These are phyloP conservation scores for Narcine bancroftii DNA, from an alignment of 2,113 vertebrate genomes.

Conservation along the genomic window DNA sequence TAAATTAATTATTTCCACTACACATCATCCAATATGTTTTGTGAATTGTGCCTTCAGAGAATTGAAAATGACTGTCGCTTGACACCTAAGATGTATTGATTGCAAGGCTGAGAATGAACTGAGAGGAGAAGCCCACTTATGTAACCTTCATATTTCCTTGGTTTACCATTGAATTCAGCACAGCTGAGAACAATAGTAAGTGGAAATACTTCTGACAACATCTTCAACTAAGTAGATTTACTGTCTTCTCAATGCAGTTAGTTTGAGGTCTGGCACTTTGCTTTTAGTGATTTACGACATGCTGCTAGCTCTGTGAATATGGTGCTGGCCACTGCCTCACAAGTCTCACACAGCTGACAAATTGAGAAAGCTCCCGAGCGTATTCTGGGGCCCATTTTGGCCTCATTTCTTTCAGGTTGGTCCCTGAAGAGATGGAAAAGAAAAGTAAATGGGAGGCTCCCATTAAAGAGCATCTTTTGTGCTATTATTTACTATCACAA, in stretches of 20 bases:
- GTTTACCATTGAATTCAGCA: background rate
- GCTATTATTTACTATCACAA: no score
- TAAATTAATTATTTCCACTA: background rate
- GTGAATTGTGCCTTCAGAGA: background rate
- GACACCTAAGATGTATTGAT: background rate
- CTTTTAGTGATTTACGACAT: background rate
- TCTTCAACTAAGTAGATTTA: background rate
- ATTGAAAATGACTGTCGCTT: background rate
- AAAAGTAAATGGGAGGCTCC: background rate
- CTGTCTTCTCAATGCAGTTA: background rate
- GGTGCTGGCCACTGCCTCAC: background rate
- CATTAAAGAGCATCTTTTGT: no score
- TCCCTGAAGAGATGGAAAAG: background rate
- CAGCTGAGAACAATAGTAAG: background rate
- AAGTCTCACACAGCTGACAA: background rate
- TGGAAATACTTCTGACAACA: background rate
- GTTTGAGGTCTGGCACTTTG: background rate
- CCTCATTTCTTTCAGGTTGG: no score
- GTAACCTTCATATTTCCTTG: background rate
- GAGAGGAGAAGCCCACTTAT: background rate
- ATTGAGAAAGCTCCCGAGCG: background rate
- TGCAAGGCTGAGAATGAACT: background rate
- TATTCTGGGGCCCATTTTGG: background rate
- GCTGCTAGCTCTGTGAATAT: background rate
- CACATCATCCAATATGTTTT: background rate